Conservation (phyloP, 2,888 invertebrate species). For the Chesias legatella region DNA sequence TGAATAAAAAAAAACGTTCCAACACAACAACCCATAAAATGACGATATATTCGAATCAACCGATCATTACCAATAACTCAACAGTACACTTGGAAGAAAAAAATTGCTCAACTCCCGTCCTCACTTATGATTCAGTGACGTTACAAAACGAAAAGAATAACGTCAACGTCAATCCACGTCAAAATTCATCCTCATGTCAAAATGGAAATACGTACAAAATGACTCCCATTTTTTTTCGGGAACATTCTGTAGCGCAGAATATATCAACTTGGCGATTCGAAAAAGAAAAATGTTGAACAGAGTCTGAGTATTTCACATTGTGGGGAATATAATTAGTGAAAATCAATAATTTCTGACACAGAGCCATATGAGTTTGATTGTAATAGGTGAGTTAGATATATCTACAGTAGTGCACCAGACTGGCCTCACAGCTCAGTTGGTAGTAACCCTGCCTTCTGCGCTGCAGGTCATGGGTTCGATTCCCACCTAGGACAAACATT, state of each 20-base stretch:
- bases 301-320: conserved; percentile 28
- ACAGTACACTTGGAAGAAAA: conserved; percentile 34
- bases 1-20: conserved; percentile 56
- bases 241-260: no score
- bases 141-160: conserved; percentile 49
- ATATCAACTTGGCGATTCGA: conserved; percentile 40
- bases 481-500: no score
- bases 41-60: conserved; percentile 44
- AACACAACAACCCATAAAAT: conserved; percentile 32
- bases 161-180: conserved; percentile 61
- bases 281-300: conserved; percentile 22
- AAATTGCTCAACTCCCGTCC: conserved; percentile 41
- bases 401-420: no score
- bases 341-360: background rate
- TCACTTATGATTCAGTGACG: conserved; percentile 52
- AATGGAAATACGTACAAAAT: conserved; percentile 41
- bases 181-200: conserved; percentile 46
- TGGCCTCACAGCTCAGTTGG: no score
- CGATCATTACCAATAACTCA: conserved; percentile 17
- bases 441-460: no score
- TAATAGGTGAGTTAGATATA: no score
- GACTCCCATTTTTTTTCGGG: conserved; percentile 42
- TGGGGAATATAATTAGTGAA: background rate
- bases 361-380: no score
- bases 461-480: no score